These are phyloP conservation scores for Emydura subglobosa DNA, from an alignment of 2,113 vertebrate species.

Conservation along the genomic window DNA sequence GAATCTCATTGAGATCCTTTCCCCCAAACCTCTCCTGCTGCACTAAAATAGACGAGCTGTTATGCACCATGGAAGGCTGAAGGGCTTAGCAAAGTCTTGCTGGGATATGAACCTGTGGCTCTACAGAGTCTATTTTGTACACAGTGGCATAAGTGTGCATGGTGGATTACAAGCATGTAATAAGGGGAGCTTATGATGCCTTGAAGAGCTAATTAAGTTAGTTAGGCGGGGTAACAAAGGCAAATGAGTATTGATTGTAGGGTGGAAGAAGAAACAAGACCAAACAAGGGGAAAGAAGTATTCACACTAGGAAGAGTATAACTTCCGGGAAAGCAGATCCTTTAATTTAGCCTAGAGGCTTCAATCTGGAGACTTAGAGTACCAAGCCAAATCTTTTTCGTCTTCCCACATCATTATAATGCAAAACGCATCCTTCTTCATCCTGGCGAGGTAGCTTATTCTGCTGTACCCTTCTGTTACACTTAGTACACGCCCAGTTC, in stretches of 20 bases:
- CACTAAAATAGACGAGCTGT: background rate
- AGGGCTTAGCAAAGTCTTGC: background rate
- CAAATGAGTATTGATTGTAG: background rate
- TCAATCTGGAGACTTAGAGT: background rate
- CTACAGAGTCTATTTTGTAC: background rate
- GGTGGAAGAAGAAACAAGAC: background rate
- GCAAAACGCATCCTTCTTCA: background rate
- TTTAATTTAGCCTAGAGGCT: background rate
- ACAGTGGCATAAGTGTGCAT: background rate
- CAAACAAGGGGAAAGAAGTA: background rate
- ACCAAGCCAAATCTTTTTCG: background rate
- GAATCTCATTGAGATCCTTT: background rate
- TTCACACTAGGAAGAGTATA: background rate
- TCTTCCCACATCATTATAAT: background rate
- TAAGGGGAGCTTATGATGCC: background rate
- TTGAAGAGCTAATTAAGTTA: background rate
- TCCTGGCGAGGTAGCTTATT: background rate
- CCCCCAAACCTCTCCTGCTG: background rate
- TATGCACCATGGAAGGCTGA: background rate
- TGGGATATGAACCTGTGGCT: background rate
- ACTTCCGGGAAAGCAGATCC: background rate
- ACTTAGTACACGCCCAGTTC: background rate
- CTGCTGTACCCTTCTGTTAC: background rate
- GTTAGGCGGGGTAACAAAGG: background rate
- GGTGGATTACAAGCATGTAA: background rate